These are phyloP conservation scores for Archips xylosteana DNA, from an alignment of 2,888 invertebrate species.

Conservation along the genomic window DNA sequence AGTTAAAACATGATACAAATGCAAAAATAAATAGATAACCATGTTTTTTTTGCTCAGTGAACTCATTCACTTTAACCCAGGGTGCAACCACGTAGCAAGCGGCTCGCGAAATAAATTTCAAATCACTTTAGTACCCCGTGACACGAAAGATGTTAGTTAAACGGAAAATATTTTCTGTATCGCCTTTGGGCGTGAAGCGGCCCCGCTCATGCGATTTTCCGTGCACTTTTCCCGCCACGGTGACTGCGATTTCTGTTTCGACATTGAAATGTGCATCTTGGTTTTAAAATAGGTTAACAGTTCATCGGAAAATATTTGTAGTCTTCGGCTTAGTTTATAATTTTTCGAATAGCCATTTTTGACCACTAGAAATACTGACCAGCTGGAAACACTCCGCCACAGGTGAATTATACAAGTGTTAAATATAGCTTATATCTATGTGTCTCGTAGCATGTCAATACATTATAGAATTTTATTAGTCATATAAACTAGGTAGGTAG, in stretches of 20 bases:
- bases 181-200: constrained; percentile 67
- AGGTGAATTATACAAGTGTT: too few relatives aligned
- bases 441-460: too few relatives aligned
- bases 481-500: too few relatives aligned
- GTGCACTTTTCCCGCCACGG: constrained; percentile 45
- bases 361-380: too few relatives aligned
- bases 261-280: constrained; percentile 21
- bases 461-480: too few relatives aligned
- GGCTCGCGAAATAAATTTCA: constrained; percentile 71
- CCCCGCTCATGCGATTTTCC: constrained; percentile 68
- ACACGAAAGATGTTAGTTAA: constrained; percentile 70
- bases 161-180: constrained; percentile 76
- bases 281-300: constrained; percentile 20
- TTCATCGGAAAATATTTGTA: neutral
- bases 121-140: constrained; percentile 70
- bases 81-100: constrained; percentile 47
- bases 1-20: neutral
- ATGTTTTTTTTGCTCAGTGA: constrained; percentile 27
- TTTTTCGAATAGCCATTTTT: neutral
- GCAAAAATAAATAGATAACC: constrained; percentile 4
- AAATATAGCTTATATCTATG: too few relatives aligned
- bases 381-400: too few relatives aligned
- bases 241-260: constrained; percentile 13
- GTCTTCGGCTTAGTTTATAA: neutral
- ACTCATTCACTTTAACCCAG: constrained; percentile 38